Conservation (phyloP, 2,888 invertebrate genomes). For the Bruchidius siliquastri region DNA sequence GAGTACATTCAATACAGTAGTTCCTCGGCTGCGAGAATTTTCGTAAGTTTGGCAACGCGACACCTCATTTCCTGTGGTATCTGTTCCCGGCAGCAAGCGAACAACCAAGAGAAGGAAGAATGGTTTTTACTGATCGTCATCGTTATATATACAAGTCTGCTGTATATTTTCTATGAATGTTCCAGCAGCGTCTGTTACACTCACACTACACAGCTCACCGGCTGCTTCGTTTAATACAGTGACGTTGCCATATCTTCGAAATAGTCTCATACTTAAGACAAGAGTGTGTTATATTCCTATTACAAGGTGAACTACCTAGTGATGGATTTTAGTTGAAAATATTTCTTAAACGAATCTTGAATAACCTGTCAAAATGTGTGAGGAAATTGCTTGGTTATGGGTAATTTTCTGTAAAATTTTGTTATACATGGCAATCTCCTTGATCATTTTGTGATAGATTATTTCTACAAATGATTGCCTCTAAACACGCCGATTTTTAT, state of each 20-base stretch:
- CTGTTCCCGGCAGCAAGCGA: slow-evolving; percentile 13
- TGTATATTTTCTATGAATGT: neutral
- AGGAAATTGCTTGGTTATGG: too few relatives aligned
- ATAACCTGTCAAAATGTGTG: too few relatives aligned
- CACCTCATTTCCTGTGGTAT: slow-evolving; percentile 30
- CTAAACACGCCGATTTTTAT: too few relatives aligned
- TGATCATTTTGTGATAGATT: too few relatives aligned
- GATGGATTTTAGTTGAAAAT: too few relatives aligned
- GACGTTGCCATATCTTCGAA: slow-evolving; percentile 5
- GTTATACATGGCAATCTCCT: too few relatives aligned
- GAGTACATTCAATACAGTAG: neutral
- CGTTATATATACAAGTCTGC: neutral
- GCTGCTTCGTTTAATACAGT: slow-evolving; percentile 1
- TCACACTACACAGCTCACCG: neutral
- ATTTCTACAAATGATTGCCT: too few relatives aligned
- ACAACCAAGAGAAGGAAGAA: slow-evolving; percentile 19
- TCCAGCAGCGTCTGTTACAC: neutral
- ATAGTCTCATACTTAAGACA: neutral
- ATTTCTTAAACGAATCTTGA: too few relatives aligned
- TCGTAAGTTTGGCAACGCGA: slow-evolving; percentile 16
- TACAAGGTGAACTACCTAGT: too few relatives aligned
- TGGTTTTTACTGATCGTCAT: slow-evolving; percentile 21
- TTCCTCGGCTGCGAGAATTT: slow-evolving; percentile 8
- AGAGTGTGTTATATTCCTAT: too few relatives aligned
- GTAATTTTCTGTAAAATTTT: too few relatives aligned